Base-by-base conservation (phyloP, 2,113 vertebrate genomes). In the Brienomyrus longianalis region DNA sequence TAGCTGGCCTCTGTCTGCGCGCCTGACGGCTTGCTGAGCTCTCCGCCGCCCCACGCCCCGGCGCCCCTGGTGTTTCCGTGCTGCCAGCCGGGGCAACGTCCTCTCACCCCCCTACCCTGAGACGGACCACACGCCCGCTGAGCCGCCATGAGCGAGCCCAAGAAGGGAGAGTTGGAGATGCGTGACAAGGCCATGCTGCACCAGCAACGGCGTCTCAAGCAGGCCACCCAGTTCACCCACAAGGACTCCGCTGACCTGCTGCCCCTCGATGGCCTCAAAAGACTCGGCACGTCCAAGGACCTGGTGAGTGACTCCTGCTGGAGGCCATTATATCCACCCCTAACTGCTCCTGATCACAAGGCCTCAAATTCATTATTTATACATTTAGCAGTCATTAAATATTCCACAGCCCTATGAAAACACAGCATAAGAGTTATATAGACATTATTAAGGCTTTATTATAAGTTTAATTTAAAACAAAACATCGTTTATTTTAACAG, bases 161-260 rank as follows among this genome's bases (percentile, higher is more conserved):
- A 95, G 93, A 96, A 95, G 89, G 93, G 92, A 9, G 97, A 97
- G 91, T 93, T 96, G 56, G 96, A 96, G 91, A 95, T 97, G 89
- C 95, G 95, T 91, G 97, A 97, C 92, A 96, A 96, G 95, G 97
- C 97, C 91, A 95, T 97, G 92, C 96, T 98, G 94, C 96, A 97
- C 92, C 98, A 98, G 96, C 97, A 98, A 93, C 95, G 98, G 45
- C 96, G 97, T 21, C 97, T 98, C 88, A 98, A 98, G 91, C 98
- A 99, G 95, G 97, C 97, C 92, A 98, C 97, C 15, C 98, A 97
- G 95, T 99, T 99, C 93, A 95, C 95, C 23, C 98, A 99, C 96
- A 98, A 99, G 95, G 98, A 99, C 95, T 99, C 98, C 0, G 98
- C 98, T 11, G 98, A 99, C 95, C 96, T 99, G 93, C 97, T 99